These are phyloP conservation scores for Orthosia gracilis DNA, from an alignment of 2,888 invertebrate genomes.

Conservation along the genomic window DNA sequence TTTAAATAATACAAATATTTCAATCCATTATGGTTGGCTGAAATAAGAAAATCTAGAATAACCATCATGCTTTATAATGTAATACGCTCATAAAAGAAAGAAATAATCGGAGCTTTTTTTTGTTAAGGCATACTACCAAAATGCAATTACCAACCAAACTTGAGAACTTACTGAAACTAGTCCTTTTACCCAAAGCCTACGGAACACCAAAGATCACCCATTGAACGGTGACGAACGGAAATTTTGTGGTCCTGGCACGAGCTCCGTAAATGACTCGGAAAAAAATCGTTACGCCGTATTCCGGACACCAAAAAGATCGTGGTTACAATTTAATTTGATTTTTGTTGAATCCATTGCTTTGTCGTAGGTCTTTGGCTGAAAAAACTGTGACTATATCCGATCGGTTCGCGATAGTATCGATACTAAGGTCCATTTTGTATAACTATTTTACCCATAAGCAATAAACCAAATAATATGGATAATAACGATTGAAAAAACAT, in stretches of 20 bases:
- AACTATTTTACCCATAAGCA: neutral
- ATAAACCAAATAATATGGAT: too few species aligned
- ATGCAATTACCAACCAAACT: too few species aligned
- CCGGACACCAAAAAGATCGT: conserved; percentile 78
- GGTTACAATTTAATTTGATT: conserved; percentile 80
- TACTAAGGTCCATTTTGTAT: neutral
- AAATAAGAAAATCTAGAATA: too few species aligned
- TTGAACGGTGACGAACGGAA: conserved; percentile 86
- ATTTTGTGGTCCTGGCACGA: conserved; percentile 89
- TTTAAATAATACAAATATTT: too few species aligned
- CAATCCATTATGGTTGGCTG: too few species aligned
- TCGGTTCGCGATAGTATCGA: conserved; percentile 28
- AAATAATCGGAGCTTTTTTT: too few species aligned
- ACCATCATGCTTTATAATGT: too few species aligned
- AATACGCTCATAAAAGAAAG: too few species aligned
- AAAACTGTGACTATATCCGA: conserved; percentile 48
- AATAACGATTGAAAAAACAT: too few species aligned
- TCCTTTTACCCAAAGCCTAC: neutral
- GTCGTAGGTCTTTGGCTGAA: conserved; percentile 46
- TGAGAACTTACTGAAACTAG: neutral
- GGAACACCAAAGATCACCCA: conserved; percentile 80
- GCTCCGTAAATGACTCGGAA: conserved; percentile 77
- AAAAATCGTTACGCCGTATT: conserved; percentile 80
- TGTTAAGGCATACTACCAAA: too few species aligned
- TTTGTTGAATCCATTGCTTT: conserved; percentile 67